These are phyloP conservation scores for Melanerpes aurifrons DNA, from an alignment of 2,113 vertebrate genomes.

Conservation along the genomic window DNA sequence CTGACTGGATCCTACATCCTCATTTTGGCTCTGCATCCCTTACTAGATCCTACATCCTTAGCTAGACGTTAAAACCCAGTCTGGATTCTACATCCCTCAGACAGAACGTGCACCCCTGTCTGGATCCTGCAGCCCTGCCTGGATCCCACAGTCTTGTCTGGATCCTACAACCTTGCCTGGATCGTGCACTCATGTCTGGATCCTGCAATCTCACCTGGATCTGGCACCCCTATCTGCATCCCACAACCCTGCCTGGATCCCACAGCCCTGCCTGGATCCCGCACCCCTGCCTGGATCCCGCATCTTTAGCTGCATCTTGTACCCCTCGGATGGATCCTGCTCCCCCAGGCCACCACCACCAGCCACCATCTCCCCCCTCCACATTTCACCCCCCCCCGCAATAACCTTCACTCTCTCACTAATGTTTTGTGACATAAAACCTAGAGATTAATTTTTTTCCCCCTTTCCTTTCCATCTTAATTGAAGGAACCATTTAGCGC, in stretches of 20 bases:
- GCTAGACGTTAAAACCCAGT: background rate
- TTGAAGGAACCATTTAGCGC: conserved; percentile 82
- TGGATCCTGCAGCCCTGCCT: no score
- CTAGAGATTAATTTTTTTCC: conserved; percentile 71
- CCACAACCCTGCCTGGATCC: background rate
- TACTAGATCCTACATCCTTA: background rate
- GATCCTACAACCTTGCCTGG: background rate
- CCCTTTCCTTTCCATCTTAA: conserved; percentile 66
- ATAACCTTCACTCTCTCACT: conserved; percentile 67
- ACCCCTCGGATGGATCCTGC: background rate
- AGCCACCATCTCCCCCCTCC: background rate
- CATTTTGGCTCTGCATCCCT: no score
- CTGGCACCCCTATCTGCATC: no score
- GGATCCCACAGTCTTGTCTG: background rate
- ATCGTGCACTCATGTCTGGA: background rate
- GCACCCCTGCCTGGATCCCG: background rate
- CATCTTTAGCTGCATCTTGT: background rate
- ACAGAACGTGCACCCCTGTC: no score
- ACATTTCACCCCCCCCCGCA: background rate
- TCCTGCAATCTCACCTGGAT: no score
- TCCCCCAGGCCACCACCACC: background rate
- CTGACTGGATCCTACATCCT: background rate
- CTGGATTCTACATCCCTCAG: no score
- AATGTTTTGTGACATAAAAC: conserved; percentile 81
- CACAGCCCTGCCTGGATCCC: background rate